Evolutionary conservation across 2,888 invertebrate genomes (phyloP), one percentile per base, ranked within the genome.

Genomic region (Aporophyla nigra): DNA sequence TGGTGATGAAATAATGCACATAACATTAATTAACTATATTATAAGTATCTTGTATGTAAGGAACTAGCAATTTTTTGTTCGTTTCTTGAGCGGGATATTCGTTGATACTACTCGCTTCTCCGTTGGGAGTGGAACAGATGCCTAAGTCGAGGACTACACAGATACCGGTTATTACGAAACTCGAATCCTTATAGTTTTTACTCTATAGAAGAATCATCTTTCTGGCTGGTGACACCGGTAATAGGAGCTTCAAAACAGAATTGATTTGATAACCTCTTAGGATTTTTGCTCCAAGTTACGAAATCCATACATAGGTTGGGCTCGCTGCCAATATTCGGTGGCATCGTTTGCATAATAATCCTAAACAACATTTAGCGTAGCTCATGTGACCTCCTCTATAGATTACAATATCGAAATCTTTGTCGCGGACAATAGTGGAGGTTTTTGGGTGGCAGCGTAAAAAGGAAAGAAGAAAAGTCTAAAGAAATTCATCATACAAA

Each of bases 291-390:
- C 19, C 51, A 54, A 65, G 51, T 58, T 69, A 56, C 62, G 33
- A 58, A 61, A 84, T 65, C 33, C 43, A 71, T 72, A 58, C 62
- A 61, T 27, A 70, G 65, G 46, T 68, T 62, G 81, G 82, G 82
- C 81, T 67, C 53, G 66, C 66, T 80, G 84, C 85, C 83, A 84
- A 83, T 80, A 73, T 84, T 62, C 33, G 0, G 68, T 49, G 54
- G 54, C 51, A 65, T 67, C 81, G 72, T 83, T 83, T 76, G 81
- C 85, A 73, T 83, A 76, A 71, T 68, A 80, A 61, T 77, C 43
- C 53, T 70, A 69, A 66, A 82, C 56, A 82, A 65, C 59, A 12
- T 70, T 82, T 67, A 82, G 53, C 51, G 54, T 76, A 59, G 40
- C 16, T 65, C 43, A 59, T 68, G 58, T 59, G 24, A 46, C 54